Conservation (phyloP, 2,888 invertebrate genomes). For the Trypoxylon attenuatum region DNA sequence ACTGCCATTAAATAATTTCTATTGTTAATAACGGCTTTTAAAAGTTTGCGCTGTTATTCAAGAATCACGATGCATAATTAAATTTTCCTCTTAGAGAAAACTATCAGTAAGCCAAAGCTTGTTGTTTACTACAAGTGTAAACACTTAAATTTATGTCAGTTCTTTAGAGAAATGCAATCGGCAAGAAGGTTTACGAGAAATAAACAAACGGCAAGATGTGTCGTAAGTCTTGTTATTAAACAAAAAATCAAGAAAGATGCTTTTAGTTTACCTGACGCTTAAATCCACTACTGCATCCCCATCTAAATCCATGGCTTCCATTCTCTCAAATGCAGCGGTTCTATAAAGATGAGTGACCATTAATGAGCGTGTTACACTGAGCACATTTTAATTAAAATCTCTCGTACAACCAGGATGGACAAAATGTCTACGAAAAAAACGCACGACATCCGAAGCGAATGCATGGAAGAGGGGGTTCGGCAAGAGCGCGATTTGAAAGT, state of each 20-base stretch:
- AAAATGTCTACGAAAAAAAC: background rate
- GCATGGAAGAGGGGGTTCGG: slow-evolving; percentile 14
- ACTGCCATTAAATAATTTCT: too few relatives aligned
- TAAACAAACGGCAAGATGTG: too few relatives aligned
- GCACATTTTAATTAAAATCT: slow-evolving; percentile 21
- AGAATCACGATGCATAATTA: too few relatives aligned
- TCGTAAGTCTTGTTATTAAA: background rate
- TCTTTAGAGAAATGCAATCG: too few relatives aligned
- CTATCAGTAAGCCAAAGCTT: too few relatives aligned
- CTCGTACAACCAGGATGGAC: slow-evolving; percentile 24
- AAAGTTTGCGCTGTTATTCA: too few relatives aligned
- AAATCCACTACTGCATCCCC: slow-evolving; percentile 90
- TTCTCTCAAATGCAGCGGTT: slow-evolving; percentile 53
- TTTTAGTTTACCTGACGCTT: slow-evolving; percentile 83
- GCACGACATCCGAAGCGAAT: slow-evolving; percentile 1
- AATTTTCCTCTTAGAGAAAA: too few relatives aligned
- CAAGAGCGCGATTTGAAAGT: slow-evolving; percentile 29
- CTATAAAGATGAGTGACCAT: slow-evolving; percentile 45
- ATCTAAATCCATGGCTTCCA: slow-evolving; percentile 90
- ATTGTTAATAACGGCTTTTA: too few relatives aligned
- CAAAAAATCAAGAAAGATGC: background rate
- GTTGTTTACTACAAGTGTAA: too few relatives aligned
- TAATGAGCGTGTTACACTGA: slow-evolving; percentile 19
- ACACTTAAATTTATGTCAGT: too few relatives aligned
- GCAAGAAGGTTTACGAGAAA: too few relatives aligned